Evolutionary conservation across 2,888 invertebrate genomes (phyloP), one percentile per base, ranked within the genome.

Genomic region (Malacosoma neustria): DNA sequence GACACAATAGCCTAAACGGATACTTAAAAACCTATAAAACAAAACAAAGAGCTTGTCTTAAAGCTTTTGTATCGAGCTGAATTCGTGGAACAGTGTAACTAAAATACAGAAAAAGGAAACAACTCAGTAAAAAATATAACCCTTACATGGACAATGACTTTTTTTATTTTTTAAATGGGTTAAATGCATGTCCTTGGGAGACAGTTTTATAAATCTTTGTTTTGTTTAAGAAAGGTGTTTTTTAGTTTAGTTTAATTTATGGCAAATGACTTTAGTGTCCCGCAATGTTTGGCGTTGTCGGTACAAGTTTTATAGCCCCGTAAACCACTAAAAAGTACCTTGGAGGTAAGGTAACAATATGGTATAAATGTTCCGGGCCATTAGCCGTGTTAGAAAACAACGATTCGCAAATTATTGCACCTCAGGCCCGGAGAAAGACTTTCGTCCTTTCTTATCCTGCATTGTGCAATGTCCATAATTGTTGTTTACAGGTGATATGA

Each of bases 311-410:
- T 81, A 84, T 81, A 68, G 54, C 70, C 48, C 64, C 72, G 74
- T 84, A 79, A 81, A 84, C 84, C 84, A 73, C 81, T 75, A 79
- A 81, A 80, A 76, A 72, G 73, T 71, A 66, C 71, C 72, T 75
- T 67, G 72, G 67, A 62, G 68, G 53, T 63, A 54, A 59, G 51
- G 51, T 52, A 60, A 73, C 72, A 69, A 72, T 64, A 68, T 63
- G 58, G 61, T 64, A 73, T 70, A 65, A n/a, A 70, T 72, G 79
- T 76, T 73, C 61, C 64, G 71, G 61, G 34, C 65, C 70, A 79
- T 84, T 74, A 74, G 49, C 41, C 58, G 45, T 61, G 61, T 76
- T 72, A 68, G 62, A 51, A 74, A 71, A 80, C 73, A 79, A 79
- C 61, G 61, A 58, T 55, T 50, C 33, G 48, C 47, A 53, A 65